phyloP scores from a whole-genome alignment of 2,797 vertebrate species.

The Corythornis leucogaster region DNA sequence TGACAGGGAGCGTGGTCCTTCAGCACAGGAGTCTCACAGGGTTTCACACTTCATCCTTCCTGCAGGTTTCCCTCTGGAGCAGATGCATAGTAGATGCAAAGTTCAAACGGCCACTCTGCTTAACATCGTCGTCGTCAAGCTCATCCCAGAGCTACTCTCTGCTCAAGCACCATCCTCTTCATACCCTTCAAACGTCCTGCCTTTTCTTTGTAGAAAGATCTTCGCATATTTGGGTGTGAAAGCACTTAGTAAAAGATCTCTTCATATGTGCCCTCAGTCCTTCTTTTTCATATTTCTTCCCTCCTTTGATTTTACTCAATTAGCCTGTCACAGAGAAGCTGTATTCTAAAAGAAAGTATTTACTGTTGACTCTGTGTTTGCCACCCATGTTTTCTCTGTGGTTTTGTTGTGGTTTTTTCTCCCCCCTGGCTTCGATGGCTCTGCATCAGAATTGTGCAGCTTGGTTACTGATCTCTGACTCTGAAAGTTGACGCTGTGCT shows the following conservation, averaged over 20 bases:
- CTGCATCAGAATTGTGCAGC: too few species aligned
- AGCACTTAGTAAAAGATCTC: neutral
- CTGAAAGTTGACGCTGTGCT: neutral
- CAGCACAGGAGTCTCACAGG: neutral
- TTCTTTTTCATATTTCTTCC: neutral
- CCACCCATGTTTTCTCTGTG: neutral
- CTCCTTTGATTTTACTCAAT: neutral
- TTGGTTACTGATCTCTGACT: neutral
- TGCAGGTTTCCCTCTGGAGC: neutral
- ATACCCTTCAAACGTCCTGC: neutral
- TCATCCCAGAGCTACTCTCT: neutral
- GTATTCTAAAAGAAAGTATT: neutral
- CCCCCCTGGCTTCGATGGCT: neutral
- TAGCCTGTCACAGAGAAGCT: neutral
- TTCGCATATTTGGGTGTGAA: neutral
- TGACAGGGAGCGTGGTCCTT: neutral
- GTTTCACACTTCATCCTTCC: neutral
- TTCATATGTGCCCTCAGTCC: neutral
- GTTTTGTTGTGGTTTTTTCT: neutral
- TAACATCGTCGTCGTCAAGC: rapidly evolving
- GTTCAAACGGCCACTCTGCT: neutral
- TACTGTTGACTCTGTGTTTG: neutral
- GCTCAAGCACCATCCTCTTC: neutral
- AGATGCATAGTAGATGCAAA: neutral
- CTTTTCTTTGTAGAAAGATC: neutral